Evolutionary conservation across 2,797 vertebrate genomes (phyloP).

Genomic region (Merluccius polli): DNA sequence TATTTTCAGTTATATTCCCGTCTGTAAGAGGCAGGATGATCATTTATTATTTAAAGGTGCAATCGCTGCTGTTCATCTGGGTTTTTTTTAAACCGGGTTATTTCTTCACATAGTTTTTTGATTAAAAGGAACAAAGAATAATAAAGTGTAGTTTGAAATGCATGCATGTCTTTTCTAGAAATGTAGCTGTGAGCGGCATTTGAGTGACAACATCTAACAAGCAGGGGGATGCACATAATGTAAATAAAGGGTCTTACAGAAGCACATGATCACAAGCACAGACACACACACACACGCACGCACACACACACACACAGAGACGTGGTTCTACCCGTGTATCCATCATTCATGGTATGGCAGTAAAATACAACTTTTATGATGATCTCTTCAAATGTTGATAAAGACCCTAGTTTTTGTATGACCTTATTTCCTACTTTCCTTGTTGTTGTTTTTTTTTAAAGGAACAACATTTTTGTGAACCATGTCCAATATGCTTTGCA

Average conservation of each 20-base stretch:
- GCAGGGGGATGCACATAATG: conserved; percentile 67
- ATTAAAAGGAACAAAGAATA: conserved; percentile 80
- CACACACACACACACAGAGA: background rate
- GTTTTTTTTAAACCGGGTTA: conserved; percentile 74
- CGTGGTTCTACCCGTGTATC: background rate
- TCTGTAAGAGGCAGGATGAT: conserved; percentile 73
- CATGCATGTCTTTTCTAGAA: conserved; percentile 71
- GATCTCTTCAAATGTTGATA: background rate
- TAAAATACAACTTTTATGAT: background rate
- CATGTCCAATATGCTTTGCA: background rate
- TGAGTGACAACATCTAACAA: conserved; percentile 70
- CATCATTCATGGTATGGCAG: background rate
- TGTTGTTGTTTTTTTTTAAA: background rate
- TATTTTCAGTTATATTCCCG: conserved; percentile 76
- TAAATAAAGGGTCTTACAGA: conserved; percentile 67
- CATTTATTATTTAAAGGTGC: conserved; percentile 84
- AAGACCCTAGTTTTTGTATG: background rate
- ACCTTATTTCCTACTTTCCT: background rate
- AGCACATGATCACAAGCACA: conserved; percentile 45
- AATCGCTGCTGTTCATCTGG: conserved; percentile 78
- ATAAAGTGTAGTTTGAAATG: conserved; percentile 75
- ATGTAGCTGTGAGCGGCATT: conserved; percentile 61
- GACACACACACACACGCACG: background rate
- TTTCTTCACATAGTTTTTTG: conserved; percentile 66
- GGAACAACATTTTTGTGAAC: background rate